phyloP scores from a whole-genome alignment of 2,797 vertebrate species.

The Tinamus major region DNA sequence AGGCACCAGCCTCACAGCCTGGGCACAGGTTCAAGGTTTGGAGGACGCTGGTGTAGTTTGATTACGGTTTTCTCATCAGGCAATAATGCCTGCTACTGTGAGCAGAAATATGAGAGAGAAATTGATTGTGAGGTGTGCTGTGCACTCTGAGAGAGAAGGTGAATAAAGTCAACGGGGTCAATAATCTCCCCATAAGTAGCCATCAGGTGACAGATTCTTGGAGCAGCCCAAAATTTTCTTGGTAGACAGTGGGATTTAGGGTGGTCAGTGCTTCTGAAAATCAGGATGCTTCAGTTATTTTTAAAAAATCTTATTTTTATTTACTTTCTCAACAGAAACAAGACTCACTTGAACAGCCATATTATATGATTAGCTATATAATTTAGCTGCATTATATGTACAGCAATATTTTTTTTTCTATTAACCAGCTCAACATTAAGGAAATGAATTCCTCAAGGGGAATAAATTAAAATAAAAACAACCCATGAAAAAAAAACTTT shows the following conservation, averaged over 20 bases:
- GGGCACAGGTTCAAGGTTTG: constrained; percentile 66
- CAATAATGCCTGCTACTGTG: constrained; percentile 18
- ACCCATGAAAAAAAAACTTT: background rate
- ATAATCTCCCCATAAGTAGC: background rate
- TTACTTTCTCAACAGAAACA: background rate
- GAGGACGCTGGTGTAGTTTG: constrained; percentile 27
- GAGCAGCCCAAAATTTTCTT: background rate
- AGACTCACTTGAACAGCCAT: background rate
- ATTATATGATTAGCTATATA: background rate
- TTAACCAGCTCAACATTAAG: constrained; percentile 37
- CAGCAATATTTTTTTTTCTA: background rate
- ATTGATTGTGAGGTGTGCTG: constrained; percentile 24
- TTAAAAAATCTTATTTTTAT: background rate
- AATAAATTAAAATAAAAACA: constrained; percentile 53
- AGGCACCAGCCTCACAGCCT: constrained; percentile 47
- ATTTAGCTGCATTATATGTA: background rate
- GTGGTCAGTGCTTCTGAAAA: background rate
- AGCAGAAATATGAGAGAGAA: constrained; percentile 36
- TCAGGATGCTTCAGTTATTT: background rate
- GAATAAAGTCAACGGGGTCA: background rate
- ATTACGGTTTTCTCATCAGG: constrained; percentile 21
- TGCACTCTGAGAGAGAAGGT: background rate
- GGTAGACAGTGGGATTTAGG: background rate
- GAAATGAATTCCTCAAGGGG: background rate
- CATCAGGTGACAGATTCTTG: background rate